Conservation (phyloP, 92 coral and sea anemone species). For the Phenganax stokvisi region DNA sequence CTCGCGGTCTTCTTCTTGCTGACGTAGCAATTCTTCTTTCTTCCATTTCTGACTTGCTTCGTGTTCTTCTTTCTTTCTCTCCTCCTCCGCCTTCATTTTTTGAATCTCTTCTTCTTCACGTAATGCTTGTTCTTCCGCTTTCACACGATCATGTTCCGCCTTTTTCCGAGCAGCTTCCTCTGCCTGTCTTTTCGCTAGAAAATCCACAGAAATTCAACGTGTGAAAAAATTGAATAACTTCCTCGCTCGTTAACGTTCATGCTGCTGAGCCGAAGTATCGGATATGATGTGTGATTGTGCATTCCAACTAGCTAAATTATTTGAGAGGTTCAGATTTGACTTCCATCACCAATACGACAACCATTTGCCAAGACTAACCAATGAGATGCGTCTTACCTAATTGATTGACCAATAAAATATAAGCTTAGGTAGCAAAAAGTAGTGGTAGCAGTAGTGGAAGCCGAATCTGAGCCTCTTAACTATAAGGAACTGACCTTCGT, state of each 20-base stretch:
- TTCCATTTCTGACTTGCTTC: slow-evolving; percentile 92
- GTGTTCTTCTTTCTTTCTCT: slow-evolving; percentile 65
- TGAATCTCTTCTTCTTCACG: slow-evolving; percentile 54
- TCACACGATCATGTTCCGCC: slow-evolving; percentile 51
- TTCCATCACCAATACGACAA: too few species aligned
- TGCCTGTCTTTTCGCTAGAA: slow-evolving; percentile 51
- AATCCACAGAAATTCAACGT: not conserved
- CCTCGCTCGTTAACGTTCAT: too few species aligned
- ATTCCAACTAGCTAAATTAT: not conserved
- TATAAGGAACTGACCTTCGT: slow-evolving; percentile 12
- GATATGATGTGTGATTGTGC: not conserved
- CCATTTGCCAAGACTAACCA: too few species aligned
- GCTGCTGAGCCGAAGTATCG: too few species aligned
- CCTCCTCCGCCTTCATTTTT: slow-evolving; percentile 57
- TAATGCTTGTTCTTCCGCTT: slow-evolving; percentile 57
- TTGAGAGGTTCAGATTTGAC: too few species aligned
- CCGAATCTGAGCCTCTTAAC: too few species aligned
- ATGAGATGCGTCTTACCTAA: too few species aligned
- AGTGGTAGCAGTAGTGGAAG: too few species aligned
- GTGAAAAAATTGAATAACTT: too few species aligned
- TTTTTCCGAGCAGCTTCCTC: slow-evolving; percentile 50
- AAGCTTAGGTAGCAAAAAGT: too few species aligned
- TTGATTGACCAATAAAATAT: too few species aligned
- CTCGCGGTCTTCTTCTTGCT: slow-evolving; percentile 68
- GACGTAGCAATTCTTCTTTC: slow-evolving; percentile 66